phyloP scores from a whole-genome alignment of 2,797 vertebrate species.

The Ptychobarbus kaznakovi region DNA sequence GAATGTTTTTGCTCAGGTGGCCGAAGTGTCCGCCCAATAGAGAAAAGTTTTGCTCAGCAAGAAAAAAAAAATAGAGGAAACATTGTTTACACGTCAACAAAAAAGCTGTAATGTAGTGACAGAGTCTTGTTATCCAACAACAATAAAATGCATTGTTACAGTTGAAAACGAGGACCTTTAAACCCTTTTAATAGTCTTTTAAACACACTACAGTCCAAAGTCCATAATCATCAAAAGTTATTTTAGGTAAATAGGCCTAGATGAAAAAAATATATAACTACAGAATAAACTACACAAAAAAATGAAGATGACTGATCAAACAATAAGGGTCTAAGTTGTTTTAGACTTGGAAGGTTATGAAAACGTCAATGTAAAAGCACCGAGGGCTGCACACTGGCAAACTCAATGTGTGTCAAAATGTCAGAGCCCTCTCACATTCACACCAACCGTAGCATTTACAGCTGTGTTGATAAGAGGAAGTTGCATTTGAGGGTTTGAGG shows the following conservation, averaged over 20 bases:
- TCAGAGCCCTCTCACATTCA: neutral
- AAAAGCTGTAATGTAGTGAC: neutral
- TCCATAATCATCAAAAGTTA: neutral
- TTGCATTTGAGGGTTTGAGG: constrained; percentile 41
- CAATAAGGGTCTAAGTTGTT: neutral
- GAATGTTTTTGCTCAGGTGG: no score
- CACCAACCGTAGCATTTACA: constrained; percentile 4
- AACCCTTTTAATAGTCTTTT: neutral
- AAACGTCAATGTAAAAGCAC: neutral
- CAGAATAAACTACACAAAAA: neutral
- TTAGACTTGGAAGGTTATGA: neutral
- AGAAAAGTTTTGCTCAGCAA: no score
- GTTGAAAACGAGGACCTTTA: neutral
- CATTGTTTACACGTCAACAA: no score
- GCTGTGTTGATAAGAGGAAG: constrained; percentile 23
- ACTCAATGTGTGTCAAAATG: neutral
- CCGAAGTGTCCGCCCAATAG: no score
- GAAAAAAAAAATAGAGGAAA: no score
- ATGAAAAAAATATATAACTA: neutral
- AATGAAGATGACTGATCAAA: neutral
- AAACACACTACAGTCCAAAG: neutral
- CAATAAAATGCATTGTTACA: neutral
- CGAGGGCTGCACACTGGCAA: neutral
- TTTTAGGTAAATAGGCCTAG: neutral
- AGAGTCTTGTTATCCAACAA: neutral